Evolutionary conservation across 2,113 vertebrate species (phyloP), one percentile per base, ranked within the genome.

Genomic region (Fregetta grallaria): DNA sequence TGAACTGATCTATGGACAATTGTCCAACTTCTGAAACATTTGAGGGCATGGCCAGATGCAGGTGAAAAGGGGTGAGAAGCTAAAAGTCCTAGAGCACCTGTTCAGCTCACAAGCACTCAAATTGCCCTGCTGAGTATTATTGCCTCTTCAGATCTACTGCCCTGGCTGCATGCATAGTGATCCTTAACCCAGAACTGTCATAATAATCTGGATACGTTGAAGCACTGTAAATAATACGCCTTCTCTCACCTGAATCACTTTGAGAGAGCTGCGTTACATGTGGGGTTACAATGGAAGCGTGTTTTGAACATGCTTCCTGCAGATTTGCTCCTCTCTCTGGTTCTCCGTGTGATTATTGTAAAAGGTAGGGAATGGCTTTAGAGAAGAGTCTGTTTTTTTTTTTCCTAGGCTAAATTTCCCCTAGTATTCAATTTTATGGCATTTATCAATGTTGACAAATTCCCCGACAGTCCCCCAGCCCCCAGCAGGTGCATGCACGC

Each of bases 391-490:
- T 44, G 3, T 1, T 42, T 42, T 42, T 42, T 42, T 42, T 42
- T 32, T 62, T 67, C 53, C 26, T 6, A 4, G 17, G 29, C 17
- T 94, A 34, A 13, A 32, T 53, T 34, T 86, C 36, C 32, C 10
- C 42, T 62, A 34, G 10, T 66, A 25, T 80, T 73, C 34, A 56
- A 65, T 15, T 61, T 86, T 56, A 61, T 34, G 38, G 27, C 34
- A 56, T 79, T 71, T 59, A 40, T 83, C 63, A 49, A 19, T 32
- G 13, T n/a, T 80, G 75, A 83, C 40, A 70, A 38, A 62, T 56
- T 72, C 58, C 74, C 47, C 0, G 0, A 13, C 4, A 36, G 26
- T 16, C 42, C 27, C 26, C 40, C 23, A 61, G 63, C 13, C 11
- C 23, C n/a, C 45, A 52, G 62, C 40, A 67, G 32, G 17, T 72